These are phyloP conservation scores for Sphaerodactylus townsendi DNA, from an alignment of 2,113 vertebrate genomes.

Conservation along the genomic window DNA sequence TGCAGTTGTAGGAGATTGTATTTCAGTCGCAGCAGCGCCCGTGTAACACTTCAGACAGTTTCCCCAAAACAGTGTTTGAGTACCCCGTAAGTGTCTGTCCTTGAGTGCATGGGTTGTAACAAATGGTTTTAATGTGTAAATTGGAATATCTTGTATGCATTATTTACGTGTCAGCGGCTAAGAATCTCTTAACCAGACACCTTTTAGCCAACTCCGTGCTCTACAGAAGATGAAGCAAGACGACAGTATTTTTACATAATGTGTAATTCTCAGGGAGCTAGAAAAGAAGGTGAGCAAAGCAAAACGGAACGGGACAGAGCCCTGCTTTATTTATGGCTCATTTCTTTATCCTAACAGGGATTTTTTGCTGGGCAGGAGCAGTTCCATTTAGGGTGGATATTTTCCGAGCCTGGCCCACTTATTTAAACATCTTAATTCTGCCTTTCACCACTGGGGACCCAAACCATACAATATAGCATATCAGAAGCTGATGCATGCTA, in stretches of 20 bases:
- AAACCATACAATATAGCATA: background rate
- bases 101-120: background rate
- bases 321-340: slow-evolving; percentile 1
- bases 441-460: no score
- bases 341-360: slow-evolving; percentile 9
- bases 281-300: background rate
- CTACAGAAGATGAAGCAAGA: background rate
- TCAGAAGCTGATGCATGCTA: slow-evolving; percentile 33
- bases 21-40: background rate
- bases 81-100: background rate
- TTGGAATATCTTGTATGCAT: no score
- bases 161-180: slow-evolving; percentile 15
- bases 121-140: background rate
- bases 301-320: slow-evolving; percentile 31
- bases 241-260: slow-evolving; percentile 15
- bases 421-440: no score
- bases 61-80: background rate
- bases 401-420: background rate
- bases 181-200: slow-evolving; percentile 10
- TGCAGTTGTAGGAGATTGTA: background rate
- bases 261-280: background rate
- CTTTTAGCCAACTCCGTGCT: background rate
- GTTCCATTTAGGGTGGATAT: slow-evolving; percentile 8
- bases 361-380: slow-evolving; percentile 14
- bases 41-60: background rate